These are phyloP conservation scores for Mus musculus DNA, from an alignment of 2,113 vertebrate genomes.

Conservation along the genomic window DNA sequence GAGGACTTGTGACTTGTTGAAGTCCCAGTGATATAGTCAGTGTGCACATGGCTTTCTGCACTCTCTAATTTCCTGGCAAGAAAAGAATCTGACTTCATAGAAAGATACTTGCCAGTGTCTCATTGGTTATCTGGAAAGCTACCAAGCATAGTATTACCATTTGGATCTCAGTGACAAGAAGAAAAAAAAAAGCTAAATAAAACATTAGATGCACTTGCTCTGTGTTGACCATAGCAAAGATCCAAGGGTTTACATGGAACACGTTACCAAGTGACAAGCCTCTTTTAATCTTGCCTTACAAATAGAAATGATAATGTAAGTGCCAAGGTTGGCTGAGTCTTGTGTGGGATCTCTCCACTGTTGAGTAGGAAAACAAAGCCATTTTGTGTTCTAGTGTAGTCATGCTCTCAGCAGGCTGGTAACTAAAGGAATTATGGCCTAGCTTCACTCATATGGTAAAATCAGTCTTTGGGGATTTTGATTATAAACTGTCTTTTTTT, in stretches of 20 bases:
- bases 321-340: slow-evolving; percentile 18
- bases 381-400: background rate
- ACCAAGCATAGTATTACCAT: slow-evolving; percentile 28
- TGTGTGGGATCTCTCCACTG: slow-evolving; percentile 11
- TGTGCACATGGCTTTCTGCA: background rate
- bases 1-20: slow-evolving; percentile 11
- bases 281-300: slow-evolving; percentile 57
- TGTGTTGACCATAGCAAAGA: slow-evolving; percentile 38
- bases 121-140: slow-evolving; percentile 10
- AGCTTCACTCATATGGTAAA: background rate
- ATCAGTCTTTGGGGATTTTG: slow-evolving; percentile 13
- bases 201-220: slow-evolving; percentile 20
- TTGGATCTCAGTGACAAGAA: slow-evolving; percentile 51
- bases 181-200: slow-evolving; percentile 8
- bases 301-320: slow-evolving; percentile 35
- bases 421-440: background rate
- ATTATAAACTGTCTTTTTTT: background rate
- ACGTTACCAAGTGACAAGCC: slow-evolving; percentile 54
- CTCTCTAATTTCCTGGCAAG: background rate
- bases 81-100: slow-evolving; percentile 50
- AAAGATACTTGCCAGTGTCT: background rate
- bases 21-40: background rate
- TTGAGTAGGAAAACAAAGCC: slow-evolving; percentile 20
- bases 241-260: slow-evolving; percentile 33
- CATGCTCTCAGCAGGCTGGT: background rate